These are phyloP conservation scores for Ondatra zibethicus DNA, from an alignment of 2,113 vertebrate genomes.

Conservation along the genomic window DNA sequence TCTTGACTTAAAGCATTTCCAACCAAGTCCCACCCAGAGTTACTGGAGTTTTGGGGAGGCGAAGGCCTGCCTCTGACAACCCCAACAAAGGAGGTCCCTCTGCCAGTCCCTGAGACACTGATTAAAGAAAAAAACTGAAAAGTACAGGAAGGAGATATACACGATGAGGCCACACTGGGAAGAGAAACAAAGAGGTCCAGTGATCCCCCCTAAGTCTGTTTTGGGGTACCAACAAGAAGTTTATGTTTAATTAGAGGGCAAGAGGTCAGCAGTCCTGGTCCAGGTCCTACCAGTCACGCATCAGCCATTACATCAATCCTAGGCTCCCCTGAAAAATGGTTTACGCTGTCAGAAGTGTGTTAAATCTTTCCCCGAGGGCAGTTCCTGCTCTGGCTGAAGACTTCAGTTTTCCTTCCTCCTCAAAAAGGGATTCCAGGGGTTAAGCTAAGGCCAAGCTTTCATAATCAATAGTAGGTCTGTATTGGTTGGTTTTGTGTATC, in stretches of 20 bases:
- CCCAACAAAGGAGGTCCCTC: not conserved
- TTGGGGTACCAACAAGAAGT: not conserved
- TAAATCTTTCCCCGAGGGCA: not conserved
- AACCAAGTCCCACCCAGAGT: not conserved
- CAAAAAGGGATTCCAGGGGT: not conserved
- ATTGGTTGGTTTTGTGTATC: not conserved
- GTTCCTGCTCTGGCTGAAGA: not conserved
- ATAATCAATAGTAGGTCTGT: not conserved
- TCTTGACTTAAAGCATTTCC: not conserved
- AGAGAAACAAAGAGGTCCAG: not conserved
- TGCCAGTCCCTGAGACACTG: not conserved
- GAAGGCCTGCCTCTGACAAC: not conserved
- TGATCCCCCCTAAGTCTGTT: not conserved
- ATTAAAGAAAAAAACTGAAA: not conserved
- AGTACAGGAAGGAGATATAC: not conserved
- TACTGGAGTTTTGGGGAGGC: not conserved
- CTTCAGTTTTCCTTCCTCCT: not conserved
- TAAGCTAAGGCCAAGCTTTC: not conserved
- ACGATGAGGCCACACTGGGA: not conserved
- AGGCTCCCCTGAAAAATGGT: not conserved
- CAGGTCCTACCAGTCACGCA: not conserved
- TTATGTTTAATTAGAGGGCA: not conserved
- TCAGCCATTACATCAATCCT: too few relatives aligned
- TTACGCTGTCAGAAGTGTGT: not conserved
- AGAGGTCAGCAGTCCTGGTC: not conserved